Percentiles rank a stretch among this genome's conserved stretches.
These are phyloP conservation scores for Alosa sapidissima DNA, from an alignment of 2,797 vertebrate genomes.

Conservation along the genomic window DNA sequence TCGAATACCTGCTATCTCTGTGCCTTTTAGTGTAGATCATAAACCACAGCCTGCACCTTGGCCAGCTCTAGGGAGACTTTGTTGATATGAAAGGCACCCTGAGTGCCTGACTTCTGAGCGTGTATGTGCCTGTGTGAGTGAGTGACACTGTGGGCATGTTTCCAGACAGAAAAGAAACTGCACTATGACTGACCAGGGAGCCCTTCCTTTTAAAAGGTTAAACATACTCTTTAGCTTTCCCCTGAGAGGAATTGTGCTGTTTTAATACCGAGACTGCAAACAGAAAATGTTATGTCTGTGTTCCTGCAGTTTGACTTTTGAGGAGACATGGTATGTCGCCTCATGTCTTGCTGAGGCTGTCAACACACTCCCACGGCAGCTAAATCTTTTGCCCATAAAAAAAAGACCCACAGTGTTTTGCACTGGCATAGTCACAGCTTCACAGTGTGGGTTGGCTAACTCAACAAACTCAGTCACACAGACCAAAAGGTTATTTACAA, in stretches of 20 bases:
- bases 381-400: background rate
- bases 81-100: background rate
- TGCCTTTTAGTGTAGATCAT: conserved; percentile 50
- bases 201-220: conserved; percentile 63
- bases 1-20: conserved; percentile 48
- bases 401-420: background rate
- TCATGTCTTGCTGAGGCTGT: background rate
- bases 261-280: conserved; percentile 52
- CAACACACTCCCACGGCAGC: background rate
- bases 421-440: background rate
- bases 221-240: conserved; percentile 59
- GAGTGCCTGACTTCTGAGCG: background rate
- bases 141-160: background rate
- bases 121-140: background rate
- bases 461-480: background rate
- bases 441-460: background rate
- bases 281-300: conserved; percentile 59
- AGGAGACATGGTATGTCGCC: background rate
- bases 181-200: conserved; percentile 26
- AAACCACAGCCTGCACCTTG: conserved; percentile 39
- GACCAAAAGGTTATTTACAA: background rate
- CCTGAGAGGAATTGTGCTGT: conserved; percentile 41
- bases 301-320: conserved; percentile 25
- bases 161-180: background rate
- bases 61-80: conserved; percentile 34